phyloP scores from a whole-genome alignment of 2,797 vertebrate species.

The Tadarida brasiliensis region DNA sequence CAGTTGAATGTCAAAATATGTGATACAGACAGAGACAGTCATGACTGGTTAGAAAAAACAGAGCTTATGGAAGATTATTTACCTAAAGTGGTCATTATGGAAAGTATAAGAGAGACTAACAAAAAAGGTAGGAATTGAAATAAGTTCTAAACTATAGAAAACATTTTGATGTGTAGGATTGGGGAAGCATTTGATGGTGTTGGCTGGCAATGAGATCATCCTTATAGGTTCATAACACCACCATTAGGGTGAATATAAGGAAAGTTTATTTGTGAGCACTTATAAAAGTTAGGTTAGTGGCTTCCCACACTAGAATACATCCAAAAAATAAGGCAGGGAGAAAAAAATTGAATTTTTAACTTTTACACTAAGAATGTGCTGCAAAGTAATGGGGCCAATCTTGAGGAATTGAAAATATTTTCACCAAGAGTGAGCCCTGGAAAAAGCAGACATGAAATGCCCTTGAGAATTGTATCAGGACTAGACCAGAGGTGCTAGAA shows the following conservation, averaged over 20 bases:
- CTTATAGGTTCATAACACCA: neutral
- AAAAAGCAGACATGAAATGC: neutral
- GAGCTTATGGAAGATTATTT: neutral
- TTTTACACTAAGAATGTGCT: neutral
- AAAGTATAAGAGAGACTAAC: neutral
- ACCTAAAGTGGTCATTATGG: neutral
- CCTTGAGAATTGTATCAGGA: neutral
- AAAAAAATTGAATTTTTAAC: slow-evolving; percentile 15
- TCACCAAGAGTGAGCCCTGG: neutral
- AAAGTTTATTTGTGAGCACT: slow-evolving; percentile 45
- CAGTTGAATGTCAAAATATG: slow-evolving; percentile 20
- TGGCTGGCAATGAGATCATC: neutral
- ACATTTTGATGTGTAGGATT: neutral
- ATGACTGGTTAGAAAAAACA: neutral
- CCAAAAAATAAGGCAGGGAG: neutral
- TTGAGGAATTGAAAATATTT: slow-evolving; percentile 47
- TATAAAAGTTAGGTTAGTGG: neutral
- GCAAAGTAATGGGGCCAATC: neutral
- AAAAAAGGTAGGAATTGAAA: slow-evolving; percentile 15
- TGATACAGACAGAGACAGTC: neutral
- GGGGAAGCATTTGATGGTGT: neutral
- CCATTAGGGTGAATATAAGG: neutral
- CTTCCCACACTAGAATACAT: neutral
- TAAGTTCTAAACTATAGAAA: neutral
- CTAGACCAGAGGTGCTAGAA: neutral